phyloP scores from a whole-genome alignment of 2,888 invertebrate genomes.

The Diloba caeruleocephala region DNA sequence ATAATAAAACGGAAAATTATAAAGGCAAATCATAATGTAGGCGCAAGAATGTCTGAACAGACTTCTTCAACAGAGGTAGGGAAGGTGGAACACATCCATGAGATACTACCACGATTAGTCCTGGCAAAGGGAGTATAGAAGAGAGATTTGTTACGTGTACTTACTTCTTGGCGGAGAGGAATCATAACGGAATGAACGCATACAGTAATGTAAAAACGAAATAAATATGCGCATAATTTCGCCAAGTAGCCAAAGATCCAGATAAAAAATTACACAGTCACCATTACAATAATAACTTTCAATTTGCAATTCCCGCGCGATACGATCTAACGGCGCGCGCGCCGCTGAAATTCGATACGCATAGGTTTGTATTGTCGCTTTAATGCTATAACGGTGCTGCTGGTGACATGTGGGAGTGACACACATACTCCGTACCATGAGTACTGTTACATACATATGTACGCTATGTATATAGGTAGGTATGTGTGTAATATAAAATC shows the following conservation, averaged over 20 bases:
- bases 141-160: no score
- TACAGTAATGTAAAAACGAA: slow-evolving; percentile 1
- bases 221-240: slow-evolving; percentile 16
- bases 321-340: slow-evolving; percentile 64
- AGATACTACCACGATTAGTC: no score
- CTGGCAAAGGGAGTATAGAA: no score
- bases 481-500: no score
- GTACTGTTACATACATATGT: slow-evolving; percentile 33
- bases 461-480: no score
- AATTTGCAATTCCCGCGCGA: slow-evolving; percentile 50
- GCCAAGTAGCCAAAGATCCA: slow-evolving; percentile 31
- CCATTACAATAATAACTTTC: slow-evolving; percentile 53
- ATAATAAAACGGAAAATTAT: no score
- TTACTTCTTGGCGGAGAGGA: no score
- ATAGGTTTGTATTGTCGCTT: slow-evolving; percentile 67
- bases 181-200: background rate
- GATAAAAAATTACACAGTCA: slow-evolving; percentile 41
- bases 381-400: slow-evolving; percentile 67
- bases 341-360: slow-evolving; percentile 70
- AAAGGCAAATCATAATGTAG: no score
- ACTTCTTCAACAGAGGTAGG: no score
- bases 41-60: no score
- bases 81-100: no score
- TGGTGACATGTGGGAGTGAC: slow-evolving; percentile 56
- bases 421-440: slow-evolving; percentile 41